Evolutionary conservation across 2,888 invertebrate species (phyloP).

Genomic region (Ornithoptera alexandrae): DNA sequence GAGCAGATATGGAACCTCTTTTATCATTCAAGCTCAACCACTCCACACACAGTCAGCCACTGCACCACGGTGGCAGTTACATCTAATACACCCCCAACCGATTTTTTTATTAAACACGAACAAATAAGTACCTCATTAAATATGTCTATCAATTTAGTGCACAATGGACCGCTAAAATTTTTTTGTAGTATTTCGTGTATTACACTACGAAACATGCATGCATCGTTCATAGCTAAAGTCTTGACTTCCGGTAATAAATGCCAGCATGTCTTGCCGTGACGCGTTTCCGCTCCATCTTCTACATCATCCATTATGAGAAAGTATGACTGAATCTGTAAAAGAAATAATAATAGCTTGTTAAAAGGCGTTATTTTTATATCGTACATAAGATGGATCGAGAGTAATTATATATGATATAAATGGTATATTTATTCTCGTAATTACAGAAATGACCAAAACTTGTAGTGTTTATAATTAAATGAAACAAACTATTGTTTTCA

Average conservation of each 20-base stretch:
- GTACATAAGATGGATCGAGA: background rate
- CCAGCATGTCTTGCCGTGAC: slow-evolving; percentile 96
- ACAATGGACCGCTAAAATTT: slow-evolving; percentile 86
- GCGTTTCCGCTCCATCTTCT: slow-evolving; percentile 90
- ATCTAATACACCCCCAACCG: background rate
- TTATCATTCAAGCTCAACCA: too few relatives aligned
- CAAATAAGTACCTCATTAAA: slow-evolving; percentile 85
- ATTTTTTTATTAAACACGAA: background rate
- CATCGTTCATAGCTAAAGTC: slow-evolving; percentile 90
- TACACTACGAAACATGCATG: slow-evolving; percentile 86
- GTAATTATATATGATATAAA: background rate
- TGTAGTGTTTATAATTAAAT: background rate
- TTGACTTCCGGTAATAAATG: slow-evolving; percentile 86
- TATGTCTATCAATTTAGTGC: slow-evolving; percentile 85
- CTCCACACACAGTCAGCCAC: too few relatives aligned
- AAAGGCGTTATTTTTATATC: background rate
- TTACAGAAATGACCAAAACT: too few relatives aligned
- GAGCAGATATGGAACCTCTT: too few relatives aligned
- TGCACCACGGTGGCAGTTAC: background rate
- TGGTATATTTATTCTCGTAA: too few relatives aligned
- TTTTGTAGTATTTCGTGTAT: slow-evolving; percentile 86
- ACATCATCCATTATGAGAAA: slow-evolving; percentile 94
- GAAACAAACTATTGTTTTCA: background rate
- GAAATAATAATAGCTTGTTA: background rate
- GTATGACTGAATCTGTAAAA: slow-evolving; percentile 88